Base-by-base conservation (phyloP, 1,140 invertebrate species). In the Drosophila jambulina region DNA sequence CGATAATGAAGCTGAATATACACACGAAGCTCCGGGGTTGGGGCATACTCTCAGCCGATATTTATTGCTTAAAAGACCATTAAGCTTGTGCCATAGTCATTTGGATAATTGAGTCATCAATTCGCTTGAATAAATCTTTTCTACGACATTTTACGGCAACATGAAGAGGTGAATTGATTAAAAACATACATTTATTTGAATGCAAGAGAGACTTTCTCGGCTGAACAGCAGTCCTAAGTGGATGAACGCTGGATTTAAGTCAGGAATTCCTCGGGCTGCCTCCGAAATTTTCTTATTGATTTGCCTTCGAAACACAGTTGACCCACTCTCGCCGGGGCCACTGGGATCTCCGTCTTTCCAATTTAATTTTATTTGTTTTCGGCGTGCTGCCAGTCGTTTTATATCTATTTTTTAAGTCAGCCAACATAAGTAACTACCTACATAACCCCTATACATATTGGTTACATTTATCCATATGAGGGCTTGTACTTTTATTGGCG, bases 321-420 rank as follows among this genome's bases (percentile, higher is more conserved):
- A 62, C 27, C 58, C 58, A 43, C 19, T 72, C 48, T 25, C 48
- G 23, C 3, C 17, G 19, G 8, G 21, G 10, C 15, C 17, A 58
- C 45, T 67, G 27, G 34, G 19, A 64, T 60, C 48, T 67, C 62
- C 45, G 36, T 62, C 59, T 62, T 64, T 1, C 6, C 51, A 54
- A 78, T 82, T 78, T 77, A 79, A 83, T 80, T 80, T 84, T 78
- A 78, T 78, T 80, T 72, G 61, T 80, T 70, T 84, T 76, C 21
- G 40, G 48, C 59, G 40, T 57, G 68, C 34, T 61, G 54, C 27
- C 34, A 5, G 12, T 3, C 19, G n/a, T 56, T 53, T 21, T 67
- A 46, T 48, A 38, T 38, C 3, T 29, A 19, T 69, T 65, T 60
- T 43, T 17, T 58, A 70, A 61, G 42, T 48, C 32, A 49, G 23